Base-by-base conservation (phyloP, 2,888 invertebrate species). In the Spodoptera picta region DNA sequence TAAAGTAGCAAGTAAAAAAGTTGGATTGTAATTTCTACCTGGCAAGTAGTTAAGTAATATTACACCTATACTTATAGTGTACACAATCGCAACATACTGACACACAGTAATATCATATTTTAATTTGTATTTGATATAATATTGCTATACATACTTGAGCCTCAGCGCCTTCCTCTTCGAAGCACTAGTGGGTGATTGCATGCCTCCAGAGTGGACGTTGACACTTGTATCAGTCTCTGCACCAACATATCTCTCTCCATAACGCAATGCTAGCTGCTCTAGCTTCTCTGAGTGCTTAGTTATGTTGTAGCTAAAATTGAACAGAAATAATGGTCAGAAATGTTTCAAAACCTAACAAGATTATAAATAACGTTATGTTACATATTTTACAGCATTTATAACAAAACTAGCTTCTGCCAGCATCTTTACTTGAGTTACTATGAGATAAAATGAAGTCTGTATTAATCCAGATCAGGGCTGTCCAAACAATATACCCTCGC, bases 211-310 rank as follows among this genome's bases (percentile, higher is more conserved):
- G 65, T 92, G 86, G 14, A 96, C 90, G 54, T 95, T 96, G 87
- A 96, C 75, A 77, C 92, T 93, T 14, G 97, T 96, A 65, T 97
- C 96, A 0, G 97, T 97, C 88, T 98, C 97, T 0, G 95, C 95
- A 2, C 97, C 97, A 55, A 98, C 95, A 83, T 96, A 97, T 65
- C 97, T 95, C 74, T 97, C 96, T 51, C 95, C 95, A 74, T 97
- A 96, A 63, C 96, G 96, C 63, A 96, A 86, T 43, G 96, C 95
- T 12, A 97, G 90, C 66, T 95, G 90, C 84, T 97, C 97, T 73
- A 96, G 95, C 81, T 96, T 96, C 86, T 98, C 97, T 0, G 97
- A 95, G 12, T 95, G 90, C 81, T 93, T 96, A 72, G 96, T 96
- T 65, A 96, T 87, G 85, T 98, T 98, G 83, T 96, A 97, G 86